Conservation (phyloP, 2,113 vertebrate genomes). For the Hydropotes inermis region DNA sequence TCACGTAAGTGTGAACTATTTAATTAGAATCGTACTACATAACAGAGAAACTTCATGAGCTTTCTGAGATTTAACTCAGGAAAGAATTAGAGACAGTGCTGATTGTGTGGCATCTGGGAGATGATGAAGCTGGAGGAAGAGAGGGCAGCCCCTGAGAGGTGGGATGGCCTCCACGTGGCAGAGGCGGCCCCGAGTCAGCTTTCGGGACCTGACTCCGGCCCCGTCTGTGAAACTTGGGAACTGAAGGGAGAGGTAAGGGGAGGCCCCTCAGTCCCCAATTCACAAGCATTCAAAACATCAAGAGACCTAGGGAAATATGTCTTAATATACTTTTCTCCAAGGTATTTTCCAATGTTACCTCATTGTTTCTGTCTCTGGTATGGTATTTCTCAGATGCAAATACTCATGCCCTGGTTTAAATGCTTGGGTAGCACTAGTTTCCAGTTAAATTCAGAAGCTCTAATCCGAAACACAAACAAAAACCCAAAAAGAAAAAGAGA, state of each 20-base stretch:
- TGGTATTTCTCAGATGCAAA: not conserved
- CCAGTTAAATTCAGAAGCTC: not conserved
- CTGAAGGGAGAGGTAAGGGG: not conserved
- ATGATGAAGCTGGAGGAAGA: not conserved
- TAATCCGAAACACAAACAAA: not conserved
- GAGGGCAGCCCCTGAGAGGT: not conserved
- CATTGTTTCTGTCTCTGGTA: not conserved
- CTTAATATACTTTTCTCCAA: not conserved
- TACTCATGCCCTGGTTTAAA: not conserved
- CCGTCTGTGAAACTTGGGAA: not conserved
- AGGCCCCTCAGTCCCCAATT: not conserved
- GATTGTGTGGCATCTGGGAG: not conserved
- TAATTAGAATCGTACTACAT: not conserved
- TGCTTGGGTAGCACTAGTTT: not conserved
- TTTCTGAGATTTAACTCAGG: not conserved
- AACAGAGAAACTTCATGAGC: not conserved
- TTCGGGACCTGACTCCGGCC: not conserved
- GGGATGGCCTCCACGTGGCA: accelerated
- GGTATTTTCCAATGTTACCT: not conserved
- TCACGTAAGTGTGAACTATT: not conserved
- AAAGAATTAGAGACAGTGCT: not conserved
- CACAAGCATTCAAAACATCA: not conserved
- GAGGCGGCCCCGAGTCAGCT: not conserved
- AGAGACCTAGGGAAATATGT: not conserved
- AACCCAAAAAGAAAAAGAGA: not conserved